Evolutionary conservation across 2,888 invertebrate species (phyloP), one percentile per base, ranked within the genome.

Genomic region (Hirtodrosophila histrioides): DNA sequence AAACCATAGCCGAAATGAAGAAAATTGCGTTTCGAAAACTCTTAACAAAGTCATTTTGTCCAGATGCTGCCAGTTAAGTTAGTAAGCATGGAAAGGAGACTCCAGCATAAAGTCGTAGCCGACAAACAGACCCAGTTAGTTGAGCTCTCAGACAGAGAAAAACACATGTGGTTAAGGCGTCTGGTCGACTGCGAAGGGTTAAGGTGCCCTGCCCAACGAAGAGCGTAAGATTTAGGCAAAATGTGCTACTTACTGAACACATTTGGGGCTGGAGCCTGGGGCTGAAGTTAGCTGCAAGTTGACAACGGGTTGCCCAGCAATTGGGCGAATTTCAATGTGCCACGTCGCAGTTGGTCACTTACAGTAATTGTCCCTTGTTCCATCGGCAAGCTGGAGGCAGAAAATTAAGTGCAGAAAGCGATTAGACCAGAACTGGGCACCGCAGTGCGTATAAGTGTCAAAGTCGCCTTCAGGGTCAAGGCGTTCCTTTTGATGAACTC

Each of bases 21-120:
- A 87, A 82, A 88, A 88, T 84, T 86, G 88, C 78, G 85, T 82
- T 86, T 84, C 70, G 85, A 76, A 82, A 86, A 84, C 82, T 84
- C 83, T 88, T 88, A 86, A 87, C 82, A 80, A 88, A 88, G 89
- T 84, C 83, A 86, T 88, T 86, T 78, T 68, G 74, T 67, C 70
- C 88, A 88, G 85, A 84, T 88, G 88, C 74, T 78, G 77, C 82
- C 85, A 82, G 73, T 79, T 86, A 83, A 78, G 78, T 83, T 77
- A 72, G 65, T 64, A 60, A 45, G 55, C 44, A 64, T 55, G 35
- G 55, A 7, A 41, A 62, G 51, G 75, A 45, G 50, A 58, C 49
- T 51, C 24, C 27, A 49, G 48, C 66, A 49, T 55, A 37, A 40
- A 44, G 41, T 41, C 39, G 58, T 41, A 48, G 43, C 50, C 50